These are phyloP conservation scores for Arizona elegans DNA, from an alignment of 2,113 vertebrate genomes.

Conservation along the genomic window DNA sequence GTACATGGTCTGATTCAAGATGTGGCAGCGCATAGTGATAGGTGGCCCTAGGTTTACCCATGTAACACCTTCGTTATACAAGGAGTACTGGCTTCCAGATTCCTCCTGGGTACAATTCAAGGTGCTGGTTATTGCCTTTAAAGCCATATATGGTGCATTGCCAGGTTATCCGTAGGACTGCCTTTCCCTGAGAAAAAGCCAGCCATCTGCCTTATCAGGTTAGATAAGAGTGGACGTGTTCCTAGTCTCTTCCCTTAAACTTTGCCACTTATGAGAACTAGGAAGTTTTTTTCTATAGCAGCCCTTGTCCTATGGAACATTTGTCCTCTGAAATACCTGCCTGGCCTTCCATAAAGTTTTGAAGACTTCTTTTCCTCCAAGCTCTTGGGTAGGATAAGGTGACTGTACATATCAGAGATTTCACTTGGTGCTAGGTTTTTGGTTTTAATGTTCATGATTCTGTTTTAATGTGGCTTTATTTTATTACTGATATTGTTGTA, in stretches of 20 bases:
- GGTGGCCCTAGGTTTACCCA: not conserved
- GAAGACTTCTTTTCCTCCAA: not conserved
- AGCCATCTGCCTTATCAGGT: not conserved
- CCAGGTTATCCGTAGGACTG: not conserved
- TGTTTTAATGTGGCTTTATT: not conserved
- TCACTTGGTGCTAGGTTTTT: not conserved
- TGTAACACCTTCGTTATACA: not conserved
- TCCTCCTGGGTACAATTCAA: not conserved
- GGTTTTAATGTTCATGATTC: not conserved
- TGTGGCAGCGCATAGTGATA: not conserved
- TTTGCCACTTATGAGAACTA: not conserved
- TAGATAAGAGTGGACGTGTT: not conserved
- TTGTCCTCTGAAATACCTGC: not conserved
- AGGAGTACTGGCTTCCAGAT: not conserved
- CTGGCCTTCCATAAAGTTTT: not conserved
- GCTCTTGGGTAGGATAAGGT: not conserved
- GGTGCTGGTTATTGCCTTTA: not conserved
- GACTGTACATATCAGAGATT: not conserved
- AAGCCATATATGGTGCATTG: not conserved
- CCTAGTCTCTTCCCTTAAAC: not conserved
- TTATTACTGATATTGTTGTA: not conserved
- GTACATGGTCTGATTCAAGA: not conserved
- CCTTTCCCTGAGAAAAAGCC: not conserved
- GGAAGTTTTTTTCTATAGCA: not conserved
- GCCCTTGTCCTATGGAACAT: not conserved